Base-by-base conservation (phyloP, 1,140 invertebrate genomes). In the Conopomorpha cramerella region DNA sequence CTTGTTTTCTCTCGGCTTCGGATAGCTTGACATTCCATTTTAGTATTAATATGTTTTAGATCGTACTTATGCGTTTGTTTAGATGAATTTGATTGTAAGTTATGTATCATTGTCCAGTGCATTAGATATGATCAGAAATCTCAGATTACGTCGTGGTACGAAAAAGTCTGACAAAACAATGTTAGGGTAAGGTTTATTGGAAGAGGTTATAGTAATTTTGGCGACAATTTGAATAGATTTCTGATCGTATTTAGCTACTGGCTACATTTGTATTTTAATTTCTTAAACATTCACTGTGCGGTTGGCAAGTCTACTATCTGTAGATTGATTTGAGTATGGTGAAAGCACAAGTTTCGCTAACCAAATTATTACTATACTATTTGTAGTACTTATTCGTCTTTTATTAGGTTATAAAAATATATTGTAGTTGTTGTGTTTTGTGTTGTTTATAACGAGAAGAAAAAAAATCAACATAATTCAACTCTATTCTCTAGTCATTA, bases 261-360 rank as follows among this genome's bases (percentile, higher is more conserved):
- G n/a, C n/a, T n/a, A n/a, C n/a, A n/a, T n/a, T n/a, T n/a, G n/a
- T n/a, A n/a, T n/a, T n/a, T n/a, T n/a, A n/a, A n/a, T n/a, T n/a
- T n/a, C n/a, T n/a, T n/a, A n/a, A n/a, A n/a, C n/a, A n/a, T n/a
- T n/a, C n/a, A n/a, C n/a, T n/a, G n/a, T n/a, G n/a, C 16, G 36
- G 41, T 46, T 38, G 43, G 43, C 28, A 38, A 36, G 36, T 30
- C n/a, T n/a, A n/a, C n/a, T n/a, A n/a, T n/a, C n/a, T n/a, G n/a
- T n/a, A n/a, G n/a, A n/a, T n/a, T n/a, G n/a, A n/a, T n/a, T n/a
- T n/a, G n/a, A n/a, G n/a, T n/a, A n/a, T n/a, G n/a, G n/a, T n/a
- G n/a, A n/a, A n/a, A 57, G 68, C 68, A 73, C 68, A 73, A 73
- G 53, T 58, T 64, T 60, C 61, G 57, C 55, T 56, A 53, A 58